Conservation (phyloP, 2,113 vertebrate species). For the Taxidea taxus region DNA sequence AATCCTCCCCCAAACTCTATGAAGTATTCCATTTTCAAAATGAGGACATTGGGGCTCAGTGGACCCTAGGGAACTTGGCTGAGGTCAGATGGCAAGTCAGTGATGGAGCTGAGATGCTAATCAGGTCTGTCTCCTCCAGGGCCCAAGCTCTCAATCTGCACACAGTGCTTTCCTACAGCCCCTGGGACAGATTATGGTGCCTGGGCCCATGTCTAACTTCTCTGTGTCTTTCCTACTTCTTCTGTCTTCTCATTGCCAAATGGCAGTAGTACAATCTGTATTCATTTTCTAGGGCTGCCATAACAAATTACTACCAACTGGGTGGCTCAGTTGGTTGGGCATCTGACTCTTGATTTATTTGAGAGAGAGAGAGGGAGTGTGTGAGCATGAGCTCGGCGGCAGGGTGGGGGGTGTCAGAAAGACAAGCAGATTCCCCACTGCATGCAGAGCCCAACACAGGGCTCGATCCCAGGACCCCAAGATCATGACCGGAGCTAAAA, state of each 20-base stretch:
- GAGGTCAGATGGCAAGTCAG: not conserved
- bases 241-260: constrained; percentile 7
- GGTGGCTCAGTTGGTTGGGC: not conserved
- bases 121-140: not conserved
- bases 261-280: not conserved
- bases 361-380: not conserved
- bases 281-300: not conserved
- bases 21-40: not conserved
- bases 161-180: not conserved
- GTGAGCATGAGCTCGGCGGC: not conserved
- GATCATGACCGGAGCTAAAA: not conserved
- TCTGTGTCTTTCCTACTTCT: not conserved
- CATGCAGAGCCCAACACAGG: not conserved
- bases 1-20: not conserved
- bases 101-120: not conserved
- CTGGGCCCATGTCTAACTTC: accelerated
- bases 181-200: not conserved
- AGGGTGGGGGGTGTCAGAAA: not conserved
- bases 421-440: not conserved
- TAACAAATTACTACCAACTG: not conserved
- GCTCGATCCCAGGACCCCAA: not conserved
- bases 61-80: not conserved
- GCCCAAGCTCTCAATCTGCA: not conserved
- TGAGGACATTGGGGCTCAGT: not conserved
- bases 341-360: not conserved